Evolutionary conservation across 2,888 invertebrate species (phyloP).

Genomic region (Ectropis crepuscularia): DNA sequence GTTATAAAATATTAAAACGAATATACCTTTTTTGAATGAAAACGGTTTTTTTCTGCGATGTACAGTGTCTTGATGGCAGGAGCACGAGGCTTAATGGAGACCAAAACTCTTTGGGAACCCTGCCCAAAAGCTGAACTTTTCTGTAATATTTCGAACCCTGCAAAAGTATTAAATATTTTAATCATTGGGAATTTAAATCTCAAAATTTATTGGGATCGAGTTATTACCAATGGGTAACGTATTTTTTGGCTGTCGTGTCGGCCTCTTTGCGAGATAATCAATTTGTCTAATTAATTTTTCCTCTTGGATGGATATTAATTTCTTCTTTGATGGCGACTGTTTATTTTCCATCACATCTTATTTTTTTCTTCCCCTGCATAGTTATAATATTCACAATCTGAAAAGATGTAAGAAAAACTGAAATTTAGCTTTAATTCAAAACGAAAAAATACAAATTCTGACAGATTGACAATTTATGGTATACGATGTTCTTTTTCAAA

Average conservation of each 20-base stretch:
- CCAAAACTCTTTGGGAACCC: conserved; percentile 65
- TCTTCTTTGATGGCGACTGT: conserved; percentile 72
- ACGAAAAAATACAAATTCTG: conserved; percentile 61
- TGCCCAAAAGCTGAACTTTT: conserved; percentile 53
- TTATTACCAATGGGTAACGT: conserved; percentile 60
- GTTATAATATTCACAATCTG: conserved; percentile 57
- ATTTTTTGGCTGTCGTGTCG: conserved; percentile 54
- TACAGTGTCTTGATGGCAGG: conserved; percentile 72
- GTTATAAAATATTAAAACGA: not conserved
- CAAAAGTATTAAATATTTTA: conserved; percentile 7
- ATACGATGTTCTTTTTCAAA: conserved; percentile 49
- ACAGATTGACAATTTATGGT: conserved; percentile 47
- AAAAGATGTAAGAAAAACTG: conserved; percentile 47
- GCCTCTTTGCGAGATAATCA: conserved; percentile 53
- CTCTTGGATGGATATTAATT: conserved; percentile 70
- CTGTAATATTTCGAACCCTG: conserved; percentile 69
- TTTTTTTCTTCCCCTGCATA: conserved; percentile 76
- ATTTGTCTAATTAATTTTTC: conserved; percentile 70
- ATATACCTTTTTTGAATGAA: conserved; percentile 63
- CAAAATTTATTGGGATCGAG: conserved; percentile 6
- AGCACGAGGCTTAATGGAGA: conserved; percentile 67
- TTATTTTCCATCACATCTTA: conserved; percentile 83
- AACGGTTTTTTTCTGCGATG: conserved; percentile 67
- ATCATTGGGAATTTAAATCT: not conserved
- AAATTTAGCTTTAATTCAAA: conserved; percentile 53